Evolutionary conservation across 2,113 vertebrate species (phyloP).

Genomic region (Columba livia): DNA sequence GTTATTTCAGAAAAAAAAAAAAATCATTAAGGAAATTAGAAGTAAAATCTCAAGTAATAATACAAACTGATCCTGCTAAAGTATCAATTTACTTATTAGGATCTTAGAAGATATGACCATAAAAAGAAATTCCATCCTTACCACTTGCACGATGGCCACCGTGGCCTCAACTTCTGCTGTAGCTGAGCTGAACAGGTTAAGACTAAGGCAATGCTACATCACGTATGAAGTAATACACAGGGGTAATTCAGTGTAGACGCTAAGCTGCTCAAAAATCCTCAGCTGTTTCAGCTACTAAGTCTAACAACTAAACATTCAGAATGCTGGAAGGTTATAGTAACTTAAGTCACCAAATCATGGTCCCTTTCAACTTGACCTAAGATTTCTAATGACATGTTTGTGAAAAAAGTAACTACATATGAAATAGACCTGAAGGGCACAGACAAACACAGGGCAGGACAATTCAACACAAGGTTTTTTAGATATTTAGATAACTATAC

Average conservation of each 20-base stretch:
- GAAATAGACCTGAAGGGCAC: background rate
- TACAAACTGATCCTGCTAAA: background rate
- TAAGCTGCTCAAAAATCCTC: background rate
- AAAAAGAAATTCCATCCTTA: background rate
- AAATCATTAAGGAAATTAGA: background rate
- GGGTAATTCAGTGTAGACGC: background rate
- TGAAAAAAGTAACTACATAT: background rate
- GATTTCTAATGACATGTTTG: background rate
- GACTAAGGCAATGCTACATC: background rate
- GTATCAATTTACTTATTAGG: background rate
- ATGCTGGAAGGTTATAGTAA: background rate
- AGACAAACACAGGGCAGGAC: background rate
- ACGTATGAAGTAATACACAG: fast-evolving
- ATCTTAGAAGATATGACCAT: background rate
- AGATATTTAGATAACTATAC: background rate
- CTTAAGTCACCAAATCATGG: background rate
- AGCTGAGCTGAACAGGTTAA: background rate
- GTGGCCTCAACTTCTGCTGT: background rate
- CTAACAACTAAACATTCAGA: background rate
- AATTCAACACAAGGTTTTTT: background rate
- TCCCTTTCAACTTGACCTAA: background rate
- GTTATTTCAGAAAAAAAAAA: background rate
- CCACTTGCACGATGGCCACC: background rate
- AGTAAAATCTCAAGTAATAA: background rate
- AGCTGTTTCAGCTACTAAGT: background rate